phyloP scores from a whole-genome alignment of 2,113 vertebrate genomes.

The Odocoileus virginianus region DNA sequence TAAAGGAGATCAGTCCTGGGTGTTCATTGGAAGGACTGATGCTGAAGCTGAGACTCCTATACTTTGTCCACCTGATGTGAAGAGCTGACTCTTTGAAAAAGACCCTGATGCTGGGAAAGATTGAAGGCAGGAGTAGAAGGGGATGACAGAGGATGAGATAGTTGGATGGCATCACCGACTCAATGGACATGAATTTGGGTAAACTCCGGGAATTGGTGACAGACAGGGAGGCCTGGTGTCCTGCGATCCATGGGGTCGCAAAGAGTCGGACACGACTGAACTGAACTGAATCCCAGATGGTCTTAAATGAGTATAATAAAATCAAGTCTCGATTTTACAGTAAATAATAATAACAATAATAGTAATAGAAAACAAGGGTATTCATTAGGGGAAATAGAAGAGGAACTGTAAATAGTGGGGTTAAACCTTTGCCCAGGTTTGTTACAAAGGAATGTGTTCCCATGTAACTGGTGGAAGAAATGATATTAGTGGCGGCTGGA shows the following conservation, averaged over 20 bases:
- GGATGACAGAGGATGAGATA: background rate
- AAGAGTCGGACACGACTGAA: background rate
- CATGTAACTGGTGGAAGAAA: background rate
- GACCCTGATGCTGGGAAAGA: background rate
- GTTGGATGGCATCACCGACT: background rate
- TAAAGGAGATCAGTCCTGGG: background rate
- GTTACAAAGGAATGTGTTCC: background rate
- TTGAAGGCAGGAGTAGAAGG: background rate
- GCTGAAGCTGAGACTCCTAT: background rate
- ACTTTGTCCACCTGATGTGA: background rate
- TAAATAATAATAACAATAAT: background rate
- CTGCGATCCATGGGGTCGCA: background rate
- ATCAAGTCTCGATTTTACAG: background rate
- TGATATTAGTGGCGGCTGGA: background rate
- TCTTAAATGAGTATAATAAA: background rate
- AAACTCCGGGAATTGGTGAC: background rate
- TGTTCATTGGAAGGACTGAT: background rate
- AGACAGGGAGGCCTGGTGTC: background rate
- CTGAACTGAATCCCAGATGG: background rate
- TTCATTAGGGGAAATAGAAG: background rate
- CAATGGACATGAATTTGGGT: background rate
- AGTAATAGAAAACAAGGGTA: background rate
- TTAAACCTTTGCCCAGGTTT: background rate
- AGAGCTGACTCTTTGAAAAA: background rate
- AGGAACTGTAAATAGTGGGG: background rate